Percentiles rank a stretch among this genome's conserved stretches.
These are phyloP conservation scores for Malacoctenus gilli DNA, from an alignment of 2,797 vertebrate species.

Conservation along the genomic window DNA sequence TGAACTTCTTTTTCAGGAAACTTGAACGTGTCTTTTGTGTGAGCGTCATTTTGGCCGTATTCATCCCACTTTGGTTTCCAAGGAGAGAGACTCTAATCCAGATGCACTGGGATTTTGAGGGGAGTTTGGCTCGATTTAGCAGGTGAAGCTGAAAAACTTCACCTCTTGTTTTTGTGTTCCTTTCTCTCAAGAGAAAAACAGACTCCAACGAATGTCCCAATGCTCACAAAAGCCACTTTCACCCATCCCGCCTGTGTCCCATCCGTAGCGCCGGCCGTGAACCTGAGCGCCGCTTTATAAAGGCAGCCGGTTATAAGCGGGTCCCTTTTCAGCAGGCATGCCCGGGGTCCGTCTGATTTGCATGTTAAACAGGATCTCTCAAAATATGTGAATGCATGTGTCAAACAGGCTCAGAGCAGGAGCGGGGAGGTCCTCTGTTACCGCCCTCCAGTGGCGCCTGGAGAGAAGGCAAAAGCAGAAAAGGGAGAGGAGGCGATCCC, in stretches of 20 bases:
- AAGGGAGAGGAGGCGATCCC: too few species aligned
- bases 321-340: slow-evolving; percentile 21
- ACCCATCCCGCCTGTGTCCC: slow-evolving; percentile 5
- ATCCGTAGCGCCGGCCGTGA: slow-evolving; percentile 16
- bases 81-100: too few species aligned
- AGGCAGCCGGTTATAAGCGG: not conserved
- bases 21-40: too few species aligned
- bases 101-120: too few species aligned
- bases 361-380: slow-evolving; percentile 61
- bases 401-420: slow-evolving; percentile 43
- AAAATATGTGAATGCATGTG: slow-evolving; percentile 49
- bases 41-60: too few species aligned
- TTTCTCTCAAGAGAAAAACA: not conserved
- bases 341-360: slow-evolving; percentile 43
- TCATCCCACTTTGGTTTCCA: too few species aligned
- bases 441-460: slow-evolving; percentile 25
- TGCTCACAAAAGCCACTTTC: slow-evolving; percentile 21
- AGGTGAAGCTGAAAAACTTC: too few species aligned
- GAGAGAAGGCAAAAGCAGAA: slow-evolving; percentile 27
- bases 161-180: slow-evolving; percentile 7
- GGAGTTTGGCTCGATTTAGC: too few species aligned
- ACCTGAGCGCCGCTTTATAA: slow-evolving; percentile 11
- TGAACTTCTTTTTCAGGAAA: not conserved
- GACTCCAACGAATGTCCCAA: slow-evolving; percentile 6
- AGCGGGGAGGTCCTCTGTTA: slow-evolving; percentile 19